These are phyloP conservation scores for Agrochola litura DNA, from an alignment of 2,888 invertebrate genomes.

Conservation along the genomic window DNA sequence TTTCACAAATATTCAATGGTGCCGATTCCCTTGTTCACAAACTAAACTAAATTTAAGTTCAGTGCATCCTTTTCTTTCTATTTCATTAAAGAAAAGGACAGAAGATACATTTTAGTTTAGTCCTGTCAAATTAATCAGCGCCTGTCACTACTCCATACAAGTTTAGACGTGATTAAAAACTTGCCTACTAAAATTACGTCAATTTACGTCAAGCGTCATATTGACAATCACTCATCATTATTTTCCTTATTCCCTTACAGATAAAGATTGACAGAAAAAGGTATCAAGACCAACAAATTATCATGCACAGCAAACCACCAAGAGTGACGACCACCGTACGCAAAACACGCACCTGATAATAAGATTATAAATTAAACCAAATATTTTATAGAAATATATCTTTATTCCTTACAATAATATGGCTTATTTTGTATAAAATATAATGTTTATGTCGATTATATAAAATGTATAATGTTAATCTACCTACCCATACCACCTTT, in stretches of 20 bases:
- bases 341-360: conserved; percentile 49
- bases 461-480: conserved; percentile 60
- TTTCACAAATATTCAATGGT: too few species aligned
- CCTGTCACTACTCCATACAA: too few species aligned
- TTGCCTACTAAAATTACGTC: too few species aligned
- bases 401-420: conserved; percentile 69
- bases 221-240: neutral
- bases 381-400: conserved; percentile 59
- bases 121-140: too few species aligned
- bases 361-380: conserved; percentile 47
- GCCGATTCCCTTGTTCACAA: too few species aligned
- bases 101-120: too few species aligned
- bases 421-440: conserved; percentile 68
- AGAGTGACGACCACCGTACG: conserved; percentile 42
- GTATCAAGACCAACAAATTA: conserved; percentile 43
- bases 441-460: conserved; percentile 60
- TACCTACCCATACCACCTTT: conserved; percentile 64
- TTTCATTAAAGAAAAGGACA: too few species aligned
- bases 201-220: too few species aligned
- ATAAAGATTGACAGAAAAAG: conserved; percentile 55
- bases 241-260: conserved; percentile 52
- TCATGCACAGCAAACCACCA: conserved; percentile 50
- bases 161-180: too few species aligned
- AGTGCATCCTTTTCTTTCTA: too few species aligned
- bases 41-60: too few species aligned